Base-by-base conservation (phyloP, 2,888 invertebrate species). In the Dolomedes plantarius region DNA sequence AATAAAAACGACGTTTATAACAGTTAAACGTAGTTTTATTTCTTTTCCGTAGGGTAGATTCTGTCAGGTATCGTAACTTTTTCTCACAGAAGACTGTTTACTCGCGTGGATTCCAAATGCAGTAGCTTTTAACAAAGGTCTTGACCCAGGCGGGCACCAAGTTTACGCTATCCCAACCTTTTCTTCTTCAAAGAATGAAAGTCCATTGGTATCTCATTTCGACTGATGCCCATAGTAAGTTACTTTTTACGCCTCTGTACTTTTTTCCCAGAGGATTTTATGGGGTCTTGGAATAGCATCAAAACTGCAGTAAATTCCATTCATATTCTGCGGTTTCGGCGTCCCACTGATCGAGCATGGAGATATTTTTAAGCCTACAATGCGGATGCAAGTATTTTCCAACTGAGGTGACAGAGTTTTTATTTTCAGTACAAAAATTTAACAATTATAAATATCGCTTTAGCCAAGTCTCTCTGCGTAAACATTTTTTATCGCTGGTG, bases 61-160 rank as follows among this genome's bases (percentile, higher is more conserved):
- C 11, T 23, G 11, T 56, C 23, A 23, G 5, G 56, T 46, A 56
- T 23, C 56, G 19, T 23, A 23, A 19, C 7, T 56, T 56, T 56
- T 56, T 56, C 56, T 56, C 56, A 56, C 56, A 19, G 56, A 23
- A 6, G 19, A 23, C 56, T 56, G 56, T 56, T 56, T 56, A 56
- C 56, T 56, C 19, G 56, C 3, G 56, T 19, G 2, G 56, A 56
- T 56, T 56, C 23, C 56, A 13, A 3, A 56, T 3, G 23, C 56
- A 19, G 56, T 6, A 23, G 23, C 23, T 56, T 56, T 56, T 56
- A 23, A 23, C 19, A 56, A 16, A 56, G 56, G 56, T 56, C 56
- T 23, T 6, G 56, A 56, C 56, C 56, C 56, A 5, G 16, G 23
- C 16, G 23, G 56, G 19, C 2, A 23, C 19, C 16, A 23, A 3